These are phyloP conservation scores for Cryptophagus acutangulus DNA, from an alignment of 2,888 invertebrate genomes.

Conservation along the genomic window DNA sequence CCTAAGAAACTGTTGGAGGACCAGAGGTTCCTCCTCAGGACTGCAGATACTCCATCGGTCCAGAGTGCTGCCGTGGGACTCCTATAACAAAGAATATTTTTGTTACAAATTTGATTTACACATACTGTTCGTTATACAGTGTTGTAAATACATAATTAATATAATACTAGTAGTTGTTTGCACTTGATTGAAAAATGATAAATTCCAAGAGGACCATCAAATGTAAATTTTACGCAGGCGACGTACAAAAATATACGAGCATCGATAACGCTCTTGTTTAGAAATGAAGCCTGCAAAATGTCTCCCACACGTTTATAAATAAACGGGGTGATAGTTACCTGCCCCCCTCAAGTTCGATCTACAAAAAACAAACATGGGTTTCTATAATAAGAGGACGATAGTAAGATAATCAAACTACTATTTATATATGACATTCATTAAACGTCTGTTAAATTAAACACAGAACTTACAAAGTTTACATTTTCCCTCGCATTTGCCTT, in stretches of 20 bases:
- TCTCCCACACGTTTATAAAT: slow-evolving; percentile 44
- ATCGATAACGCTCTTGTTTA: slow-evolving; percentile 42
- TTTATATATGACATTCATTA: slow-evolving; percentile 37
- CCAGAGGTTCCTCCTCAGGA: slow-evolving; percentile 84
- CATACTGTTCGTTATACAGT: slow-evolving; percentile 3
- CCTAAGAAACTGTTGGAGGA: slow-evolving; percentile 86
- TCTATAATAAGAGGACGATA: slow-evolving; percentile 34
- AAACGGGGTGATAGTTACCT: slow-evolving; percentile 44
- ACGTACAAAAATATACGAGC: slow-evolving; percentile 44
- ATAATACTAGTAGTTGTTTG: slow-evolving; percentile 3
- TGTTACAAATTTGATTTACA: not conserved
- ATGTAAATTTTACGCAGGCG: slow-evolving; percentile 40
- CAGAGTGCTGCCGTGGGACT: slow-evolving; percentile 64
- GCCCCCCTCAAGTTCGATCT: slow-evolving; percentile 39
- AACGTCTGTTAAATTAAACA: slow-evolving; percentile 18
- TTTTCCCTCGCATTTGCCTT: not conserved
- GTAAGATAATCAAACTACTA: slow-evolving; percentile 31
- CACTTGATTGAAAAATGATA: slow-evolving; percentile 24
- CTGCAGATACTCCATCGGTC: slow-evolving; percentile 87
- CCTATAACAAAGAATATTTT: slow-evolving; percentile 30
- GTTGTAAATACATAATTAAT: not conserved
- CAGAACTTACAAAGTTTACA: not conserved
- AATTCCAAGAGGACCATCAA: slow-evolving; percentile 34
- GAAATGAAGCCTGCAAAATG: slow-evolving; percentile 44
- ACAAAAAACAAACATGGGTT: slow-evolving; percentile 37